phyloP scores from a whole-genome alignment of 2,113 vertebrate species.

The Hypocryptadius cinnamomeus region DNA sequence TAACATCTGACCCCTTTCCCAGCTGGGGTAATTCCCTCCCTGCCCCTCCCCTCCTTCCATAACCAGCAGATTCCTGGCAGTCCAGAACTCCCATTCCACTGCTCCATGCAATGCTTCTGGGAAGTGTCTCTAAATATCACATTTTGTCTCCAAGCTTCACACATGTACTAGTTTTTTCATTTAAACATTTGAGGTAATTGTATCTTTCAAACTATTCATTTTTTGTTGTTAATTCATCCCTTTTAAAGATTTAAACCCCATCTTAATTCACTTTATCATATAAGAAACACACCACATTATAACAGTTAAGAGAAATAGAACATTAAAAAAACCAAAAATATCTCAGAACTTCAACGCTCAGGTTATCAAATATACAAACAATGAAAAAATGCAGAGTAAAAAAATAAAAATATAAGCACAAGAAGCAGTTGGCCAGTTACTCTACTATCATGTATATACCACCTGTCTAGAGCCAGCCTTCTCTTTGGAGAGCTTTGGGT shows the following conservation, averaged over 20 bases:
- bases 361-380: conserved; percentile 49
- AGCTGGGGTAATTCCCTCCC: background rate
- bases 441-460: conserved; percentile 75
- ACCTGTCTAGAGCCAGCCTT: conserved; percentile 83
- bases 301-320: conserved; percentile 23
- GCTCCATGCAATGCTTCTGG: background rate
- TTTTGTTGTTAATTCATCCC: background rate
- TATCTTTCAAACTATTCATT: background rate
- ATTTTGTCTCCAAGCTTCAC: background rate
- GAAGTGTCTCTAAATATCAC: background rate
- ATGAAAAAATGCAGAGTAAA: conserved; percentile 51
- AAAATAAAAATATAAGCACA: conserved; percentile 58
- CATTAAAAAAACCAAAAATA: background rate
- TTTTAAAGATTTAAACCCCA: background rate
- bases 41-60: background rate
- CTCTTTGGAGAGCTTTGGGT: conserved; percentile 78
- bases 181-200: background rate
- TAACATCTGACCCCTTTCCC: background rate
- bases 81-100: background rate
- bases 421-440: conserved; percentile 74
- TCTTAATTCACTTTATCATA: background rate
- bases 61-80: background rate
- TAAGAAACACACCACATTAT: background rate
- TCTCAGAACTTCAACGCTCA: conserved; percentile 5
- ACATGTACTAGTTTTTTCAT: background rate